These are phyloP conservation scores for Leptinotarsa defecta DNA, from an alignment of 1,140 invertebrate genomes.

Conservation along the genomic window DNA sequence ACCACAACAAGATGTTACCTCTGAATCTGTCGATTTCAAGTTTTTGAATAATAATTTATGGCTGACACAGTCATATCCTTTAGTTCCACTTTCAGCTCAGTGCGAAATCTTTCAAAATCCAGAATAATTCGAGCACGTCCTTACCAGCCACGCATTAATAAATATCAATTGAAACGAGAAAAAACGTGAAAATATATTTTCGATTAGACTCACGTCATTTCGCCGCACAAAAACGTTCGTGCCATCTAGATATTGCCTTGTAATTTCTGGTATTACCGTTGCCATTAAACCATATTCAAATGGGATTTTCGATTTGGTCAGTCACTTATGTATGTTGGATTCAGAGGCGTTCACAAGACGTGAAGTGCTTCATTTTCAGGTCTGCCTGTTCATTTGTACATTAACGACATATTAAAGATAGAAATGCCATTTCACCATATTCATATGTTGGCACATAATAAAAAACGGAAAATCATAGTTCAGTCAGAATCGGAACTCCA, in stretches of 20 bases:
- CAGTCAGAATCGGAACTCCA: too few relatives aligned
- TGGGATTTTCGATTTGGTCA: neutral
- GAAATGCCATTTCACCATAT: neutral
- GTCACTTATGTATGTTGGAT: neutral
- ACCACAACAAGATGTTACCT: too few relatives aligned
- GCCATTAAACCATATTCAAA: neutral
- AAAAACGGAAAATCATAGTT: too few relatives aligned
- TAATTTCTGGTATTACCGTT: neutral
- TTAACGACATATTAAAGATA: too few relatives aligned
- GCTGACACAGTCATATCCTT: too few relatives aligned
- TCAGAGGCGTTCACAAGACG: neutral
- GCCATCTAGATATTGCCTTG: neutral
- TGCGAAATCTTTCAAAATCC: neutral
- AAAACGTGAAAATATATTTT: neutral
- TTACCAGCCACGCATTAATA: neutral
- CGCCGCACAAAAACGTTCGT: neutral
- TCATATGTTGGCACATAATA: neutral
- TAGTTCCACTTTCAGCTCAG: too few relatives aligned
- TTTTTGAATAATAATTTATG: too few relatives aligned
- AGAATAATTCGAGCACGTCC: conserved; percentile 2
- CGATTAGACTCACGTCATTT: conserved; percentile 5
- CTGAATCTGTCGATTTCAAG: too few relatives aligned
- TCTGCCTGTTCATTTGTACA: too few relatives aligned
- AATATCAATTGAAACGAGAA: neutral
- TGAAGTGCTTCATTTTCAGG: too few relatives aligned